phyloP scores from a whole-genome alignment of 2,888 invertebrate species.

The Ophion costatus region DNA sequence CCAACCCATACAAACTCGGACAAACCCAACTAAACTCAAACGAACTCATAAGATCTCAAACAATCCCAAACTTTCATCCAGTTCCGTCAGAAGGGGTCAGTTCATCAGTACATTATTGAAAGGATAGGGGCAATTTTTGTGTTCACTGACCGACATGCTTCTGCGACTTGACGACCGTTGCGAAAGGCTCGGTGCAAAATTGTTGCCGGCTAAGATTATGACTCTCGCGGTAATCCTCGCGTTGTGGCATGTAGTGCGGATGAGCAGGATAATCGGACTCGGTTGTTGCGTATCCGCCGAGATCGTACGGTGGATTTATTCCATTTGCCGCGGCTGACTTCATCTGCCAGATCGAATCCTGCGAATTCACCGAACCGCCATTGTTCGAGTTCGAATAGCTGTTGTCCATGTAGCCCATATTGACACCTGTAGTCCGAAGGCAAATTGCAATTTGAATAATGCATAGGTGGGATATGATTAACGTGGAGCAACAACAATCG shows the following conservation, averaged over 20 bases:
- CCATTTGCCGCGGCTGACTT: conserved; percentile 93
- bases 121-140: background rate
- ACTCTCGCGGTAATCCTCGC: conserved; percentile 90
- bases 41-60: too few species aligned
- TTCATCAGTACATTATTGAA: background rate
- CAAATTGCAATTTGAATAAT: conserved; percentile 21
- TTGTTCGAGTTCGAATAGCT: conserved; percentile 97
- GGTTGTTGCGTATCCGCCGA: conserved; percentile 92
- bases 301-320: conserved; percentile 89
- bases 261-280: conserved; percentile 93
- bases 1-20: too few species aligned
- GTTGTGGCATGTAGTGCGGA: conserved; percentile 89
- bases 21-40: too few species aligned
- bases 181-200: conserved; percentile 94
- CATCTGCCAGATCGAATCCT: conserved; percentile 97
- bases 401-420: conserved; percentile 96
- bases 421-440: conserved; percentile 87
- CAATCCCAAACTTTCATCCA: too few species aligned
- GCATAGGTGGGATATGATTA: background rate
- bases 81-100: background rate
- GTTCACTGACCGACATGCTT: conserved; percentile 92
- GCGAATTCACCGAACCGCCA: conserved; percentile 97
- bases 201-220: conserved; percentile 94
- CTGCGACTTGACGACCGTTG: conserved; percentile 95
- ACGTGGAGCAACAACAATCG: background rate